These are phyloP conservation scores for Florisuga fusca DNA, from an alignment of 2,797 vertebrate genomes.

Conservation along the genomic window DNA sequence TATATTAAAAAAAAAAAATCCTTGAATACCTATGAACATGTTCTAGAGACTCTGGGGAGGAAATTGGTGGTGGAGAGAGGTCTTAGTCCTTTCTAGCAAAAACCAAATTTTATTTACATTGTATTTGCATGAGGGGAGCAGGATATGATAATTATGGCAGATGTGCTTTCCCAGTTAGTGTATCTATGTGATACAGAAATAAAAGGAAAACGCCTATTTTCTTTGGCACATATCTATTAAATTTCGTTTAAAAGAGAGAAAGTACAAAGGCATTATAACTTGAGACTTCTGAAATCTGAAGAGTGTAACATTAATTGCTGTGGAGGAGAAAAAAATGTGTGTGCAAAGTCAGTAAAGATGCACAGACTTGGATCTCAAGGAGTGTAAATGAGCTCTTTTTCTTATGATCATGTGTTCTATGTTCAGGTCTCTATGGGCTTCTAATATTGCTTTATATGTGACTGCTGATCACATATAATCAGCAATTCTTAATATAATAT, in stretches of 20 bases:
- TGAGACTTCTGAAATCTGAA: background rate
- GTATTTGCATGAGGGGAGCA: background rate
- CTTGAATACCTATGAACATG: background rate
- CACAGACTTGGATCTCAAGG: background rate
- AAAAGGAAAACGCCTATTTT: background rate
- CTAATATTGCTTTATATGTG: background rate
- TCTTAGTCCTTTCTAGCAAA: background rate
- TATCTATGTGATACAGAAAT: background rate
- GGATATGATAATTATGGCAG: background rate
- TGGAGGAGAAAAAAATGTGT: background rate
- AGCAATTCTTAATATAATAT: too few relatives aligned
- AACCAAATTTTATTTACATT: background rate
- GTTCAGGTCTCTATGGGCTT: background rate
- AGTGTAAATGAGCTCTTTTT: background rate
- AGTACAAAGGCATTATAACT: background rate
- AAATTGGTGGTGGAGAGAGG: background rate
- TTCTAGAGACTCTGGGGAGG: background rate
- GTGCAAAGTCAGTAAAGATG: background rate
- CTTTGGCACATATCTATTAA: background rate
- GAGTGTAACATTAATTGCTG: background rate
- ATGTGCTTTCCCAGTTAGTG: background rate
- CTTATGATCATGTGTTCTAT: background rate
- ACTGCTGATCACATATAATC: too few relatives aligned
- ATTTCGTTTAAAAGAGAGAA: background rate
- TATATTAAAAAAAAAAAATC: too few relatives aligned